Evolutionary conservation across 2,113 vertebrate genomes (phyloP).

Genomic region (Zingel zingel): DNA sequence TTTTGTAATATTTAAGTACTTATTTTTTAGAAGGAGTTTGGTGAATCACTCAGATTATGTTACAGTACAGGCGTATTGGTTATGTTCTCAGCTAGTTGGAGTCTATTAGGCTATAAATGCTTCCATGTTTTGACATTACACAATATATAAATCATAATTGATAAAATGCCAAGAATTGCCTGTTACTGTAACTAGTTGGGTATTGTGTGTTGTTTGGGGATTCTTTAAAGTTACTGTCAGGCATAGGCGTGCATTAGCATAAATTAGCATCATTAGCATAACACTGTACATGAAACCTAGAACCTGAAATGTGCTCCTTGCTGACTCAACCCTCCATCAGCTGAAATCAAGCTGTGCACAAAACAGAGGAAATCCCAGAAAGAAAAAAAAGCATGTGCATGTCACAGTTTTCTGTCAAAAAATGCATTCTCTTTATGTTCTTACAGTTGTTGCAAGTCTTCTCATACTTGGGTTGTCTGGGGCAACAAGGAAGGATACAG

Average conservation of each 20-base stretch:
- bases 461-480: constrained; percentile 96
- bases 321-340: constrained; percentile 45
- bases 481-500: constrained; percentile 94
- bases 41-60: background rate
- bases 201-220: background rate
- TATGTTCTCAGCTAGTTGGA: too few species aligned
- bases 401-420: background rate
- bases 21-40: background rate
- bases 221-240: constrained; percentile 4
- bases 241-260: background rate
- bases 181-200: background rate
- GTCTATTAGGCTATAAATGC: background rate
- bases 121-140: background rate
- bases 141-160: background rate
- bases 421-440: constrained; percentile 53
- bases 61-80: background rate
- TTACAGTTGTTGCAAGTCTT: constrained; percentile 99
- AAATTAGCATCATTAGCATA: constrained; percentile 1
- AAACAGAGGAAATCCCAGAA: background rate
- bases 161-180: background rate
- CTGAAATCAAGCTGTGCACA: constrained; percentile 16
- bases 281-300: background rate
- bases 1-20: too few species aligned
- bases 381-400: background rate
- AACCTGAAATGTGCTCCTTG: constrained; percentile 17